Evolutionary conservation across 2,888 invertebrate species (phyloP), one percentile per base, ranked within the genome.

Genomic region (Acanthosepion esculentum): DNA sequence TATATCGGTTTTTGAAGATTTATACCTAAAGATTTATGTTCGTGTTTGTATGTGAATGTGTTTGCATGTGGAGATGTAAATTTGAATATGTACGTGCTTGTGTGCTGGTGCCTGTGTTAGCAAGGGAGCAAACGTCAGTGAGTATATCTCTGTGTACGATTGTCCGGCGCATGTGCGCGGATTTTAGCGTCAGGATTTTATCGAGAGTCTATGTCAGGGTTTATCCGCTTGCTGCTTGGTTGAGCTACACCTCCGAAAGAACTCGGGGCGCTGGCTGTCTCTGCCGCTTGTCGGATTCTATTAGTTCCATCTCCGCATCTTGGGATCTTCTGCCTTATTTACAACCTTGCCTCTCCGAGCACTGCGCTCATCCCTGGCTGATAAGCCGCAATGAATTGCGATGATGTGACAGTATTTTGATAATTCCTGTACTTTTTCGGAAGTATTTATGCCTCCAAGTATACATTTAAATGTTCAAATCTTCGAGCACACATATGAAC

Each of bases 201-300:
- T 78, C 78, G 78, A n/a, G 78, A 33, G n/a, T 12, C 78, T 78
- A 18, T 78, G 78, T 78, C 78, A 78, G n/a, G 78, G 78, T 78
- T 78, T 78, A 78, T 78, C 78, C 78, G 18, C 78, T 78, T 78
- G n/a, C 78, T 78, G 78, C 78, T 78, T 78, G 78, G 78, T n/a
- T 78, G 78, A 12, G 18, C 18, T n/a, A n/a, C 18, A 12, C 18
- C 78, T 33, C 33, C n/a, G 12, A 12, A n/a, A n/a, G n/a, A 33
- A 78, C 12, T 12, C n/a, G n/a, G 78, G n/a, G 78, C n/a, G 78
- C n/a, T 12, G n/a, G 78, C 78, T n/a, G 12, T 12, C 78, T 78
- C 78, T 78, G 78, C 78, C 78, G 78, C n/a, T 78, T 78, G 78
- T 78, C 78, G n/a, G n/a, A 15, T 78, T 78, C n/a, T 78, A 78